phyloP scores from a whole-genome alignment of 1,140 invertebrate species.

The Metopolophium dirhodum region DNA sequence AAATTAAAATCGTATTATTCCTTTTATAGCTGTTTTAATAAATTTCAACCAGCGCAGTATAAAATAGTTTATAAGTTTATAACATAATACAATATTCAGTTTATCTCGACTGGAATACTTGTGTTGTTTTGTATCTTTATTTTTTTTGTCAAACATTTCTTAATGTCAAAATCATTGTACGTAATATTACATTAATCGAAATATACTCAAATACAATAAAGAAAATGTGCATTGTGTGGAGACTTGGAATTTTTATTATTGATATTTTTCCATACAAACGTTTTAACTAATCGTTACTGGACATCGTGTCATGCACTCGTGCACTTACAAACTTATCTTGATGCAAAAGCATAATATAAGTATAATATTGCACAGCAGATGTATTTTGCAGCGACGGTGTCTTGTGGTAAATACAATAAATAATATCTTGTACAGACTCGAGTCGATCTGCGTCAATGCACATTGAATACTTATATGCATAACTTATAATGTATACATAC shows the following conservation, averaged over 20 bases:
- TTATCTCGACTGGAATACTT: neutral
- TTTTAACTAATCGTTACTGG: conserved; percentile 31
- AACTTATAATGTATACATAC: neutral
- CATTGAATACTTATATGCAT: neutral
- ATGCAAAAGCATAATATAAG: neutral
- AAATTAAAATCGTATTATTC: no score
- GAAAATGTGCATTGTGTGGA: neutral
- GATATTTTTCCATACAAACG: neutral
- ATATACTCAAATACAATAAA: neutral
- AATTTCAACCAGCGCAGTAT: neutral
- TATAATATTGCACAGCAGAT: conserved; percentile 31
- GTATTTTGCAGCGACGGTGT: neutral
- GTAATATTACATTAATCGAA: neutral
- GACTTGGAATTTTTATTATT: conserved; percentile 4
- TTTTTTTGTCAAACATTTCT: neutral
- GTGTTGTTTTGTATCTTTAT: neutral
- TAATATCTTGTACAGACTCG: neutral
- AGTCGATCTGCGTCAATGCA: neutral
- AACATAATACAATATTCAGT: neutral
- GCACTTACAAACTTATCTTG: conserved; percentile 29
- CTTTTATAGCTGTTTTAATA: neutral
- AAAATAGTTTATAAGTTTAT: neutral
- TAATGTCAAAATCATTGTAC: neutral
- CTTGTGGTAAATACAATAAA: conserved; percentile 21
- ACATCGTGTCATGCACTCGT: conserved; percentile 32